phyloP scores from a whole-genome alignment of 2,888 invertebrate genomes.

The Eupithecia pulchellata region DNA sequence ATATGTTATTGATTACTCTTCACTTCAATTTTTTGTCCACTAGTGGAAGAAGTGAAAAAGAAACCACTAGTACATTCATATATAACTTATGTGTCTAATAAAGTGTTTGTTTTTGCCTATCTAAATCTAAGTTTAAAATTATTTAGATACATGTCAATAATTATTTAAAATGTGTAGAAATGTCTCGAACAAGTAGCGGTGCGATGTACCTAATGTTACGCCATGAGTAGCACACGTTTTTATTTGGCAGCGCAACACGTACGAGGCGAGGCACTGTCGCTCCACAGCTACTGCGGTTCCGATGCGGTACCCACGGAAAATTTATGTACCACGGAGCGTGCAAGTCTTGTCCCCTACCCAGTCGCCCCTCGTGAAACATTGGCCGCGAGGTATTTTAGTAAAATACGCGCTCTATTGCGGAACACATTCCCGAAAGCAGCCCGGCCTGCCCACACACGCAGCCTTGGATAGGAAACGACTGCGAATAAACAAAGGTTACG shows the following conservation, averaged over 20 bases:
- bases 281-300: slow-evolving; percentile 78
- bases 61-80: too few species aligned
- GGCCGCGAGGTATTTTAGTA: slow-evolving; percentile 57
- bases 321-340: slow-evolving; percentile 81
- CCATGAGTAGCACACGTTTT: slow-evolving; percentile 47
- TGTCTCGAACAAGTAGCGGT: neutral
- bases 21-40: too few species aligned
- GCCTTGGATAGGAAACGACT: slow-evolving; percentile 68
- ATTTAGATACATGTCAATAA: too few species aligned
- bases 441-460: slow-evolving; percentile 48
- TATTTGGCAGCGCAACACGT: slow-evolving; percentile 77
- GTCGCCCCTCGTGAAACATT: slow-evolving; percentile 62
- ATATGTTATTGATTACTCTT: too few species aligned
- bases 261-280: slow-evolving; percentile 57
- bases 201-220: slow-evolving; percentile 21
- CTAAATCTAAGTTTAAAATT: too few species aligned
- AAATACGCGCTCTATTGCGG: slow-evolving; percentile 66
- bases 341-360: slow-evolving; percentile 69
- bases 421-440: slow-evolving; percentile 43
- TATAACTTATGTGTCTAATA: too few species aligned
- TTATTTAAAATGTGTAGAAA: slow-evolving; percentile 6
- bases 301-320: slow-evolving; percentile 79
- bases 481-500: slow-evolving; percentile 64
- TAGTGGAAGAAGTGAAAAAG: too few species aligned
- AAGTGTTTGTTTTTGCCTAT: too few species aligned